Evolutionary conservation across 2,113 vertebrate species (phyloP).

Genomic region (Crocuta crocuta): DNA sequence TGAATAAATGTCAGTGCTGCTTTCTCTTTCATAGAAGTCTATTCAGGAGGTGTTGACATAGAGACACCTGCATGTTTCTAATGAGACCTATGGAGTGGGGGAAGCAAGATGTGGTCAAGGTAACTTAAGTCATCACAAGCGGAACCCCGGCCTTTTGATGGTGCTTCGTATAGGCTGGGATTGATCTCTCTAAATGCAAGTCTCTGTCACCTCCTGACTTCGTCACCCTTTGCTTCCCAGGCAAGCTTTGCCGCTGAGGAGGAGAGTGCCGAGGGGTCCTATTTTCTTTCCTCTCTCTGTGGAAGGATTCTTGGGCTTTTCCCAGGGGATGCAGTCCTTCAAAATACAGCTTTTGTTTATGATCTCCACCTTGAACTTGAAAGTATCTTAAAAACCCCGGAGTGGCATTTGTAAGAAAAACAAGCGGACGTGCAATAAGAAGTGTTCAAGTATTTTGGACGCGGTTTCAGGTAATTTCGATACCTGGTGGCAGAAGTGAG

Average conservation of each 20-base stretch:
- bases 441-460: neutral
- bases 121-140: neutral
- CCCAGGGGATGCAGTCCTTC: neutral
- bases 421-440: neutral
- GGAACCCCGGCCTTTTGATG: conserved; percentile 25
- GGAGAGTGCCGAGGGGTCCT: neutral
- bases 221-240: neutral
- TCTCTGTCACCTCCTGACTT: neutral
- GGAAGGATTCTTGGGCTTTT: neutral
- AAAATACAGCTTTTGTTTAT: neutral
- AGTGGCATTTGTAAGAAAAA: neutral
- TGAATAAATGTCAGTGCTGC: neutral
- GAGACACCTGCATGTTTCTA: neutral
- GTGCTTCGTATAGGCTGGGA: neutral
- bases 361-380: neutral
- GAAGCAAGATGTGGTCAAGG: neutral
- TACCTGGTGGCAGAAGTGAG: too few relatives aligned
- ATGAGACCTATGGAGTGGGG: neutral
- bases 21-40: neutral
- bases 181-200: neutral
- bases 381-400: neutral
- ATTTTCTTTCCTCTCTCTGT: neutral
- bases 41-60: neutral
- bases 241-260: neutral
- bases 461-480: neutral